Evolutionary conservation across 2,113 vertebrate genomes (phyloP).

Genomic region (Acanthisitta chloris): DNA sequence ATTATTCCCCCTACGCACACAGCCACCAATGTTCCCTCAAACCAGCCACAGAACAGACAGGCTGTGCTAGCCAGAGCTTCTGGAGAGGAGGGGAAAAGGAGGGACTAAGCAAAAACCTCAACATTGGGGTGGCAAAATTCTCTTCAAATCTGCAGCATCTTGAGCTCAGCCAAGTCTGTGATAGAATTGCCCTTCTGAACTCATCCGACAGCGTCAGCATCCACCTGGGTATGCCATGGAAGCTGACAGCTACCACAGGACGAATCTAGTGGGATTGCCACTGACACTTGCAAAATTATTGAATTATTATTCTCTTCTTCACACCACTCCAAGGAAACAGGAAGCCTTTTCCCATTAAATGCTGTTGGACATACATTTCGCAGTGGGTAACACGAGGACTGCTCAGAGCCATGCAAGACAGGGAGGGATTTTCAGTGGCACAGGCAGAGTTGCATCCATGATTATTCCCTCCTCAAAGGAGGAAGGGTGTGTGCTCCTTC

Average conservation of each 20-base stretch:
- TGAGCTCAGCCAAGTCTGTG: neutral
- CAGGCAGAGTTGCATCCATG: neutral
- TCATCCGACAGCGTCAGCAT: neutral
- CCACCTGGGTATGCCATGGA: neutral
- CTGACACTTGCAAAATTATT: neutral
- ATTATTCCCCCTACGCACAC: slow-evolving; percentile 54
- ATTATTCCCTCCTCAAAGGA: neutral
- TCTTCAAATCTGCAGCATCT: neutral
- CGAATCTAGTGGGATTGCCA: neutral
- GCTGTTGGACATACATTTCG: neutral
- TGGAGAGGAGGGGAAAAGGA: neutral
- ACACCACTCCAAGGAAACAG: neutral
- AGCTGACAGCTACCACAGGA: neutral
- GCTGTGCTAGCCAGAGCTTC: slow-evolving; percentile 46
- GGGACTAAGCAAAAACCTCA: neutral
- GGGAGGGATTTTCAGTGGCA: neutral
- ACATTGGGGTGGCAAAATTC: neutral
- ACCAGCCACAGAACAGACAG: slow-evolving; percentile 19
- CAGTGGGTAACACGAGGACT: neutral
- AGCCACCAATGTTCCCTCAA: slow-evolving; percentile 54
- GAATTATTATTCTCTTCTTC: neutral
- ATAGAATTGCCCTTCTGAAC: neutral
- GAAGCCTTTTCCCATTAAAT: neutral
- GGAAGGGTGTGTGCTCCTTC: neutral
- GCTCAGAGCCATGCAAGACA: neutral